phyloP scores from a whole-genome alignment of 2,113 vertebrate species.

The Ramphastos sulfuratus region DNA sequence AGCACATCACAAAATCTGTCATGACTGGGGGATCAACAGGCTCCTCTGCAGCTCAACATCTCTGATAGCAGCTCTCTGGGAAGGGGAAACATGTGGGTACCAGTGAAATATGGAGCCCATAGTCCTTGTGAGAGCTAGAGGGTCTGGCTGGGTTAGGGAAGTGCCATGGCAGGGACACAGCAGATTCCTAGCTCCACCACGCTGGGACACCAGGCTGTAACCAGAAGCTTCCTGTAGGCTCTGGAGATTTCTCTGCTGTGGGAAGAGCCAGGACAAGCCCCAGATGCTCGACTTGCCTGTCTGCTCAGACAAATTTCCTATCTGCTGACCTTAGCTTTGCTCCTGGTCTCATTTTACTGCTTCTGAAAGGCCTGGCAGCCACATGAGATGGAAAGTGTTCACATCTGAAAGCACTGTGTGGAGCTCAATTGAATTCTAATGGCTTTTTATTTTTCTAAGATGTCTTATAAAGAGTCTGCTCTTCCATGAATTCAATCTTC shows the following conservation, averaged over 20 bases:
- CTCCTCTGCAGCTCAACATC: background rate
- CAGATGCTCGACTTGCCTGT: background rate
- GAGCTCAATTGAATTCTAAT: constrained; percentile 16
- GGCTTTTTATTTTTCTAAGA: constrained; percentile 3
- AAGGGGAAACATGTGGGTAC: background rate
- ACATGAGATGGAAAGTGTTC: background rate
- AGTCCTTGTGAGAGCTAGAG: background rate
- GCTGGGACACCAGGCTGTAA: background rate
- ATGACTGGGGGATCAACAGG: background rate
- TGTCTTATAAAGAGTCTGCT: constrained; percentile 1
- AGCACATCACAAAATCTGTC: background rate
- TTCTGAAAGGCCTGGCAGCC: background rate
- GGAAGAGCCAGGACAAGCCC: background rate
- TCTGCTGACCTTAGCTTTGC: background rate
- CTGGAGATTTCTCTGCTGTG: background rate
- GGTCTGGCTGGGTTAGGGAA: background rate
- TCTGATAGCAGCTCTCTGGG: background rate
- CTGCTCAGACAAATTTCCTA: background rate
- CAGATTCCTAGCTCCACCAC: background rate
- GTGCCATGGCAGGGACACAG: background rate
- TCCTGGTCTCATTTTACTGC: background rate
- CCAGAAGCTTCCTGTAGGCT: background rate
- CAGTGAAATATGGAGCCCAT: background rate
- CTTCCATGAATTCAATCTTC: constrained; percentile 36
- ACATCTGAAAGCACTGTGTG: background rate